Conservation (phyloP, 2,113 vertebrate species). For the Eulemur rufifrons region DNA sequence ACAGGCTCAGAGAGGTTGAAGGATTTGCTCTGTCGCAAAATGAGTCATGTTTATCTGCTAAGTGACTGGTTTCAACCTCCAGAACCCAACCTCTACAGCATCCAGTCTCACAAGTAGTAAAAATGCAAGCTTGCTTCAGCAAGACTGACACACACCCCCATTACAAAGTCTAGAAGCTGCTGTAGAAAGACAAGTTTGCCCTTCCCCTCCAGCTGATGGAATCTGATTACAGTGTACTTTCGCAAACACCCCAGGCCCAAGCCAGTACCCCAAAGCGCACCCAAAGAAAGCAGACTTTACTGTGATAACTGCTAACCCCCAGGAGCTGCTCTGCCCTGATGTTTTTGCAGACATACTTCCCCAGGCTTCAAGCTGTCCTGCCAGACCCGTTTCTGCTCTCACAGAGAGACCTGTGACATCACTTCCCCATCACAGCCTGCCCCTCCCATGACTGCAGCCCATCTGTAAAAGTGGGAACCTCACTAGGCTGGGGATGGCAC, state of each 20-base stretch:
- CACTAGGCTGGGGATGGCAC: not conserved
- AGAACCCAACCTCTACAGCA: not conserved
- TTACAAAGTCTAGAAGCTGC: not conserved
- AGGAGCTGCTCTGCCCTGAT: not conserved
- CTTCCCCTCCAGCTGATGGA: not conserved
- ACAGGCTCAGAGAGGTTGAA: not conserved
- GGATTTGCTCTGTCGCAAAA: slow-evolving; percentile 20
- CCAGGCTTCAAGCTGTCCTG: not conserved
- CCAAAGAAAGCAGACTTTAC: not conserved
- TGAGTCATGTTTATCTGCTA: not conserved
- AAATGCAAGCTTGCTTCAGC: not conserved
- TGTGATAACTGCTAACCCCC: slow-evolving; percentile 10
- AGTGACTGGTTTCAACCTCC: not conserved
- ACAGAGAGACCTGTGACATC: slow-evolving; percentile 74
- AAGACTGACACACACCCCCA: not conserved
- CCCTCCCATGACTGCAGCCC: not conserved
- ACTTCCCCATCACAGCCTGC: not conserved
- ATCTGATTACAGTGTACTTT: not conserved
- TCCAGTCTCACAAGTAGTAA: not conserved
- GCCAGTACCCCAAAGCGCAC: not conserved
- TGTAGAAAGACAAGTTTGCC: not conserved
- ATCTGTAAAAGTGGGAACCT: not conserved
- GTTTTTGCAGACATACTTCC: not conserved
- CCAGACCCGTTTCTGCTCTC: slow-evolving; percentile 25
- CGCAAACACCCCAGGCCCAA: not conserved